Conservation (phyloP, 2,113 vertebrate genomes). For the Aramus guarauna region DNA sequence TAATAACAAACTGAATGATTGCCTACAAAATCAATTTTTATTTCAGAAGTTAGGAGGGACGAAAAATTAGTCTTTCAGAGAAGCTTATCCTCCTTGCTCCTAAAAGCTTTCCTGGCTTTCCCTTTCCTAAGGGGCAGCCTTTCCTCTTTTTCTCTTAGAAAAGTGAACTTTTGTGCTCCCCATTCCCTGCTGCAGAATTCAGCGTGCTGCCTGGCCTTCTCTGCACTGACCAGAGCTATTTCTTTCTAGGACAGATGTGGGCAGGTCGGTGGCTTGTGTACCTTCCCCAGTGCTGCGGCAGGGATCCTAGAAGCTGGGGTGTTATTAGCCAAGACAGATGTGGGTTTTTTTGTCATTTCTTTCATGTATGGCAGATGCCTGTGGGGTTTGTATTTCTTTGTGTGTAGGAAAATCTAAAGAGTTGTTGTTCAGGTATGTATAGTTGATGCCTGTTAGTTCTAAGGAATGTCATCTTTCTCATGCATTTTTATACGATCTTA, state of each 20-base stretch:
- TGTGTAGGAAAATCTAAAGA: not conserved
- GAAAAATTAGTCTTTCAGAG: not conserved
- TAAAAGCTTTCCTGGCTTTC: not conserved
- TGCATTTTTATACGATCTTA: not conserved
- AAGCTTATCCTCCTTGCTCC: not conserved
- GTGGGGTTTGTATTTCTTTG: not conserved
- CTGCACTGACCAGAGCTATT: rapidly evolving
- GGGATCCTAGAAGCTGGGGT: not conserved
- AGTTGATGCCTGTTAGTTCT: not conserved
- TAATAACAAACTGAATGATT: not conserved
- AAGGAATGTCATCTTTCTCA: not conserved
- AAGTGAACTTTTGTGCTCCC: not conserved
- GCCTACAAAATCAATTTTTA: not conserved
- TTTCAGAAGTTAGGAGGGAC: not conserved
- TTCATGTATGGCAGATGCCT: not conserved
- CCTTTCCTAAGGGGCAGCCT: not conserved
- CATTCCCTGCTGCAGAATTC: rapidly evolving
- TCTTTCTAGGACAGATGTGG: not conserved
- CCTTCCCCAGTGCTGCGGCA: not conserved
- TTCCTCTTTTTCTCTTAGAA: not conserved
- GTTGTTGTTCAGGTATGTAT: not conserved
- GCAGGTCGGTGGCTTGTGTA: not conserved
- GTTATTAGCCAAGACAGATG: not conserved
- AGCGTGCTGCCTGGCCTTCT: not conserved
- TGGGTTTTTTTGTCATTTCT: not conserved